Percentiles rank a stretch among this genome's conserved stretches.
These are phyloP conservation scores for Noctua fimbriata DNA, from an alignment of 2,888 invertebrate species.

Conservation along the genomic window DNA sequence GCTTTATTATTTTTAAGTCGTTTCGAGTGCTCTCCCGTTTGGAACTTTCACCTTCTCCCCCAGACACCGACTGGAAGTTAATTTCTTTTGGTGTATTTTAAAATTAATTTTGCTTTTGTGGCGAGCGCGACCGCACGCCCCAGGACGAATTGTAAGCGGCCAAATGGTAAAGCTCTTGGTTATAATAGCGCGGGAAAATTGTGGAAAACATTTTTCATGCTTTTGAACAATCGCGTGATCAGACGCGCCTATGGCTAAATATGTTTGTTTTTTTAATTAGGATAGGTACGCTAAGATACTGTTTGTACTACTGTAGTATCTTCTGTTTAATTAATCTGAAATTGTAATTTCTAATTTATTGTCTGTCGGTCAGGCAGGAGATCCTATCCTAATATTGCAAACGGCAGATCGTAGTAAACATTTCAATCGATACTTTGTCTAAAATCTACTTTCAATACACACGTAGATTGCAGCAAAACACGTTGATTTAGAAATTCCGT, in stretches of 20 bases:
- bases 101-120: conserved; percentile 90
- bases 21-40: conserved; percentile 84
- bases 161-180: conserved; percentile 85
- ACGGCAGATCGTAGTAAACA: neutral
- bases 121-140: conserved; percentile 85
- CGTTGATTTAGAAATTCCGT: neutral
- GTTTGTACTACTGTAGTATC: neutral
- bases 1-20: conserved; percentile 89
- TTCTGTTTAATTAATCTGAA: conserved; percentile 5
- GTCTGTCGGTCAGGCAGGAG: neutral
- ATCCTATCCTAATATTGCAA: neutral
- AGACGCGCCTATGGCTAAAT: conserved; percentile 36
- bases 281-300: conserved; percentile 3
- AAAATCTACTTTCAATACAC: neutral
- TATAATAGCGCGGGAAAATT: conserved; percentile 82
- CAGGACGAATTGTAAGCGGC: conserved; percentile 84
- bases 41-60: conserved; percentile 85
- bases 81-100: conserved; percentile 90
- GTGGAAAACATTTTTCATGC: conserved; percentile 76
- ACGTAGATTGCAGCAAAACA: neutral
- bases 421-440: neutral
- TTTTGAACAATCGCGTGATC: conserved; percentile 72
- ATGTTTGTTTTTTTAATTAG: conserved; percentile 25
- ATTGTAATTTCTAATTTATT: neutral
- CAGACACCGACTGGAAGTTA: conserved; percentile 85